Base-by-base conservation (phyloP, 2,797 vertebrate genomes). In the Sphenodon punctatus region DNA sequence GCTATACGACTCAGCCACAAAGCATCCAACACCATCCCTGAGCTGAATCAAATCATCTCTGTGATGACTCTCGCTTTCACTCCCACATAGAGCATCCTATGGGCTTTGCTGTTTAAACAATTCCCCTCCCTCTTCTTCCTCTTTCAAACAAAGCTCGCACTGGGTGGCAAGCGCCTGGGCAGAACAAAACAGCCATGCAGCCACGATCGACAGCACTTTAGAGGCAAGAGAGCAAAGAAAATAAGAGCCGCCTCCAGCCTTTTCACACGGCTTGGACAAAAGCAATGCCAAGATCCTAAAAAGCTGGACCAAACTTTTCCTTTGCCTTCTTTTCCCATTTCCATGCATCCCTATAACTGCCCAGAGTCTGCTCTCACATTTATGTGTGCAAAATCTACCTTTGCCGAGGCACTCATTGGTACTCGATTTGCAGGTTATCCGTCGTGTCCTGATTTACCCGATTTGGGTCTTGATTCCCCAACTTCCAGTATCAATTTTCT, bases 61-160 rank as follows among this genome's bases (percentile, higher is more conserved):
- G n/a, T n/a, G 23, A 43, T 76, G 38, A 38, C 46, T 67, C 36
- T 63, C n/a, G 10, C 27, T 56, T 51, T 12, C 22, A 66, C 61
- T 72, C 78, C 36, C 30, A 60, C 38, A 32, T 3, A 16, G 56
- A 15, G 48, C 51, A 42, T 43, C 39, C 53, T 51, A 70, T 19
- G 20, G 34, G 6, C 58, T 67, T 32, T 56, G 22, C 32, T 84
- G 85, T 80, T 27, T 84, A 80, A 84, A 77, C 53, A 88, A 11
- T 23, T 70, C 32, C 59, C 76, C 67, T 53, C 27, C 36, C 22
- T 78, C 32, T 14, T 66, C 68, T 53, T 80, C 61, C 53, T 72
- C 38, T 30, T 38, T 74, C 58, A 56, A 39, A 76, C 4, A 8
- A 1, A 4, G 23, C 22, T 81, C 15, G 7, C 12, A n/a, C 58